These are phyloP conservation scores for Pipistrellus pipistrellus DNA, from an alignment of 2,797 vertebrate genomes.

Conservation along the genomic window DNA sequence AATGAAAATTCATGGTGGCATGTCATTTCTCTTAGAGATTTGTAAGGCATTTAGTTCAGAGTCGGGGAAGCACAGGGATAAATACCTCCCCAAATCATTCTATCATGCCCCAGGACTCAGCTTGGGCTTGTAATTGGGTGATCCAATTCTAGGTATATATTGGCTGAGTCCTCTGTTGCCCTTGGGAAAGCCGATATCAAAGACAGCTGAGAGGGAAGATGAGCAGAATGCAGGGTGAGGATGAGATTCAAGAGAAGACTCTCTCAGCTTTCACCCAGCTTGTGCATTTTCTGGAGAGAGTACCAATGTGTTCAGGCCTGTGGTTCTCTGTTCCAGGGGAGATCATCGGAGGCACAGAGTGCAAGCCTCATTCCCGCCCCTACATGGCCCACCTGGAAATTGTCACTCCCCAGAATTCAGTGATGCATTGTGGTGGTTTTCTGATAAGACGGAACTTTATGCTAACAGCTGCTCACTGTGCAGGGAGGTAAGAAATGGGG, in stretches of 20 bases:
- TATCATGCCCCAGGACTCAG: no score
- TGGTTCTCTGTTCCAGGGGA: constrained; percentile 62
- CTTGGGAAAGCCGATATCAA: not conserved
- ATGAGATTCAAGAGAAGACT: not conserved
- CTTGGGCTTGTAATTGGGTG: no score
- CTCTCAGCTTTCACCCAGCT: no score
- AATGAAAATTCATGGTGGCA: no score
- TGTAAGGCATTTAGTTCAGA: no score
- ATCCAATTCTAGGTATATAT: no score
- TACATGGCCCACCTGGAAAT: constrained; percentile 77
- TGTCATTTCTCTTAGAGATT: no score
- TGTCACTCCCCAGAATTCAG: accelerated
- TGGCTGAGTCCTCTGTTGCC: no score
- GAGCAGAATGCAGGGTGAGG: not conserved
- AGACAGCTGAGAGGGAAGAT: not conserved
- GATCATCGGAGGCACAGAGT: constrained; percentile 71
- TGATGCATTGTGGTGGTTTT: not conserved
- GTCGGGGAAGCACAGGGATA: no score
- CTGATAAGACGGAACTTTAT: constrained; percentile 78
- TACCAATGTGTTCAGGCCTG: not conserved
- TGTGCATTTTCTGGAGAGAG: not conserved
- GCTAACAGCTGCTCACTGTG: constrained; percentile 77
- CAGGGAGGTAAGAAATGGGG: constrained; percentile 66
- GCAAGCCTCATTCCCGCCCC: constrained; percentile 75
- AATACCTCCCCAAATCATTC: no score